Conservation (phyloP, 2,113 vertebrate species). For the Callorhinus ursinus region DNA sequence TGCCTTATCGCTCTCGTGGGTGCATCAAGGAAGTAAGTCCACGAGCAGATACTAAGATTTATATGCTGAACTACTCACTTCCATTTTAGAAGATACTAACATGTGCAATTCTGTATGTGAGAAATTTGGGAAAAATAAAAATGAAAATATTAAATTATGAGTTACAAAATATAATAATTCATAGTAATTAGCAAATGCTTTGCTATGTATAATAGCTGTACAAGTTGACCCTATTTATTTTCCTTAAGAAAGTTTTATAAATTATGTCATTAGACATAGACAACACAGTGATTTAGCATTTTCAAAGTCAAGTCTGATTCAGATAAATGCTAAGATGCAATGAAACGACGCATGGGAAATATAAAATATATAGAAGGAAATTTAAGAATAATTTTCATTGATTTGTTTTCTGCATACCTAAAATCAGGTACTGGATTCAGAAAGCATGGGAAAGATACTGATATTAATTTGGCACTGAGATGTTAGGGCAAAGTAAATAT, state of each 20-base stretch:
- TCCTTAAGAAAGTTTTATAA: slow-evolving; percentile 37
- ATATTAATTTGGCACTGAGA: slow-evolving; percentile 35
- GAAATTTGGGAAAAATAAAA: slow-evolving; percentile 31
- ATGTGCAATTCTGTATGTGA: slow-evolving; percentile 9
- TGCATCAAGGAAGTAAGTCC: not conserved
- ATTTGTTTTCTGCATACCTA: slow-evolving; percentile 40
- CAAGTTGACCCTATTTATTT: not conserved
- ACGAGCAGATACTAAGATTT: not conserved
- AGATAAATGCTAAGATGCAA: slow-evolving; percentile 22
- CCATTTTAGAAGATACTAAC: not conserved
- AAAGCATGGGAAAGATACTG: not conserved
- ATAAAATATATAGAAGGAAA: slow-evolving; percentile 41
- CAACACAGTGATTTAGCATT: not conserved
- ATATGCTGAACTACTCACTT: slow-evolving; percentile 14
- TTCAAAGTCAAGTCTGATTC: slow-evolving; percentile 21
- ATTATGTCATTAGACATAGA: not conserved
- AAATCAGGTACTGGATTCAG: not conserved
- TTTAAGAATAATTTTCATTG: slow-evolving; percentile 60
- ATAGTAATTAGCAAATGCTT: not conserved
- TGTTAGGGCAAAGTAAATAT: not conserved
- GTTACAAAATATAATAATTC: not conserved
- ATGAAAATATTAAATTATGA: slow-evolving; percentile 17
- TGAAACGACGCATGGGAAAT: slow-evolving; percentile 21
- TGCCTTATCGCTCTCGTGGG: not conserved
- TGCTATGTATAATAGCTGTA: not conserved